phyloP scores from a whole-genome alignment of 2,113 vertebrate species.

The Cinclus cinclus region DNA sequence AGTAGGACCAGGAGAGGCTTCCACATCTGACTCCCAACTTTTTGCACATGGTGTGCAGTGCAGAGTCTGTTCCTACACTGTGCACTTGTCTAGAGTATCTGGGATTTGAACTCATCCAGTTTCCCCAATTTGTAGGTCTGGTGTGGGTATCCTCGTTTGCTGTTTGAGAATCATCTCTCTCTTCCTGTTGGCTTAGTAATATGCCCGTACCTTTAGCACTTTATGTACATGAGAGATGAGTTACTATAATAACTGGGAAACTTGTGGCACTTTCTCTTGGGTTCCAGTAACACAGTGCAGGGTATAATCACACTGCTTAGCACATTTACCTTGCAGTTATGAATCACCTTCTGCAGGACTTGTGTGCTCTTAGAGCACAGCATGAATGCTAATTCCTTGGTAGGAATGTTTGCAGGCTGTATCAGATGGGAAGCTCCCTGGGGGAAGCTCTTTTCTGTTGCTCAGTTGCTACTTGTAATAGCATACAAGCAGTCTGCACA shows the following conservation, averaged over 20 bases:
- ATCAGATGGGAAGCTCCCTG: not conserved
- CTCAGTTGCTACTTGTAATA: not conserved
- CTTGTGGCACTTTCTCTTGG: not conserved
- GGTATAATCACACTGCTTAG: not conserved
- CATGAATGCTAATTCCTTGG: not conserved
- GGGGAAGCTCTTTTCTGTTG: not conserved
- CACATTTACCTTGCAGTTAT: not conserved
- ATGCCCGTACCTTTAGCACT: not conserved
- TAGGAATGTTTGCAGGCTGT: not conserved
- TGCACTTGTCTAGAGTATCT: not conserved
- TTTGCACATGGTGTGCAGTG: accelerated
- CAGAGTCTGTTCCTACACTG: accelerated
- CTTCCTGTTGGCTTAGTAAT: not conserved
- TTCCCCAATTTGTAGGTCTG: not conserved
- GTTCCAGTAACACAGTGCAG: not conserved
- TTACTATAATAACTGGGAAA: not conserved
- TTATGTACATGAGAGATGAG: not conserved
- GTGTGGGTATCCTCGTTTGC: not conserved
- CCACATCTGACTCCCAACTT: not conserved
- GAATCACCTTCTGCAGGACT: conserved; percentile 1
- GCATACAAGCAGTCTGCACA: not conserved
- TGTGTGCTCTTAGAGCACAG: not conserved
- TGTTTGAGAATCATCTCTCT: not conserved
- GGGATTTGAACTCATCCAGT: not conserved
- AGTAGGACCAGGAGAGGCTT: not conserved